A percentile compares a stretch with the other conserved stretches of the same genome.
These are phyloP conservation scores for Mamestra brassicae DNA, from an alignment of 2,888 invertebrate species.

Conservation along the genomic window DNA sequence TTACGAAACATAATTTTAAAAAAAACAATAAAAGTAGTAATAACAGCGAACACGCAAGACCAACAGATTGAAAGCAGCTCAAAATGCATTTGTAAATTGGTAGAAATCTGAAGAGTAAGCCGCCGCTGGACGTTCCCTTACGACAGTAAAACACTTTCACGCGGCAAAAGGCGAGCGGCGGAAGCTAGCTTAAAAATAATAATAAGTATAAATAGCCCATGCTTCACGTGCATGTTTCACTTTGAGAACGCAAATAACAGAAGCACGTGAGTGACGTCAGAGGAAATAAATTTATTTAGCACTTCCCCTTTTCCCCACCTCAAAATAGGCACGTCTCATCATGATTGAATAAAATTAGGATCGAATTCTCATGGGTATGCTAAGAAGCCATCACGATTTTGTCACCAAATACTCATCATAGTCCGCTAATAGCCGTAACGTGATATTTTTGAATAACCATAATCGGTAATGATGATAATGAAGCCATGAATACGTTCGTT, in stretches of 20 bases:
- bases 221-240: slow-evolving; percentile 21
- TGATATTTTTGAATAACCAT: slow-evolving; percentile 26
- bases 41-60: no score
- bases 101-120: no score
- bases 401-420: slow-evolving; percentile 25
- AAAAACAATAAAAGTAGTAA: no score
- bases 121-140: no score
- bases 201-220: not conserved
- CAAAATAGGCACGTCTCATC: slow-evolving; percentile 1
- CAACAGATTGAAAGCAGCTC: no score
- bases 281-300: slow-evolving; percentile 35
- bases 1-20: no score
- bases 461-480: slow-evolving; percentile 35
- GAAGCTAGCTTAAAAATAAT: not conserved
- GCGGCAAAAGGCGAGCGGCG: not conserved
- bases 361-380: slow-evolving; percentile 23
- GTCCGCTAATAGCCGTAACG: slow-evolving; percentile 31
- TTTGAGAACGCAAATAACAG: slow-evolving; percentile 1
- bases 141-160: no score
- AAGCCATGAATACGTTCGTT: slow-evolving; percentile 26
- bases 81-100: no score
- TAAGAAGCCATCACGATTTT: slow-evolving; percentile 54
- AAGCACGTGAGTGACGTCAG: slow-evolving; percentile 30
- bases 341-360: slow-evolving; percentile 15
- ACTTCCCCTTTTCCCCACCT: slow-evolving; percentile 25